A percentile compares a stretch with the other conserved stretches of the same genome.
These are phyloP conservation scores for Pteromalus puparum DNA, from an alignment of 1,140 invertebrate genomes.

Conservation along the genomic window DNA sequence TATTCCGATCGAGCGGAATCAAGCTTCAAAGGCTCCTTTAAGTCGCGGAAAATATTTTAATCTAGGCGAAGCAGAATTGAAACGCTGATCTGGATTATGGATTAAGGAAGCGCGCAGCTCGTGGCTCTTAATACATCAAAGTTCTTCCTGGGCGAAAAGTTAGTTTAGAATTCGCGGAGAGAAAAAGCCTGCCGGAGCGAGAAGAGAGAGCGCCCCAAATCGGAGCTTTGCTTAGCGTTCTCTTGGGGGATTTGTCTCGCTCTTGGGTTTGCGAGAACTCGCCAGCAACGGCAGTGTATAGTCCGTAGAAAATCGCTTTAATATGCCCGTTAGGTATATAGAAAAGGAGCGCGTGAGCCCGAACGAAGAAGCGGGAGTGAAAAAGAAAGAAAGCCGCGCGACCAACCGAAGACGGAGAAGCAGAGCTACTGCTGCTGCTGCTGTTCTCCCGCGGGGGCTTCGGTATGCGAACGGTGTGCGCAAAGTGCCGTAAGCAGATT, in stretches of 20 bases:
- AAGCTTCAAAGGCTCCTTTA: background rate
- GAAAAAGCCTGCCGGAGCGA: background rate
- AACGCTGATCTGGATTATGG: conserved; percentile 8
- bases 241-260: background rate
- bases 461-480: background rate
- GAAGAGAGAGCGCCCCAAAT: background rate
- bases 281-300: background rate
- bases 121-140: background rate
- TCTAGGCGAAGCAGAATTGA: background rate
- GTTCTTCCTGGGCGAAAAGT: background rate
- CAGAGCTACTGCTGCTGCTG: background rate
- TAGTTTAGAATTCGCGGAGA: conserved; percentile 9
- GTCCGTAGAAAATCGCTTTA: background rate
- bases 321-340: conserved; percentile 16
- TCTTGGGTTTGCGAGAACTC: background rate
- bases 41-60: conserved; percentile 18
- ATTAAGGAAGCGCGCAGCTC: background rate
- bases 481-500: conserved; percentile 55
- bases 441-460: background rate
- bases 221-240: conserved; percentile 1
- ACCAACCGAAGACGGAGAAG: background rate
- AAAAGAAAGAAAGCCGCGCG: background rate
- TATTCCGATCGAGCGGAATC: too few species aligned
- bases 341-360: background rate
- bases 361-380: background rate